Conservation (phyloP, 2,113 vertebrate species). For the Oceanites oceanicus region DNA sequence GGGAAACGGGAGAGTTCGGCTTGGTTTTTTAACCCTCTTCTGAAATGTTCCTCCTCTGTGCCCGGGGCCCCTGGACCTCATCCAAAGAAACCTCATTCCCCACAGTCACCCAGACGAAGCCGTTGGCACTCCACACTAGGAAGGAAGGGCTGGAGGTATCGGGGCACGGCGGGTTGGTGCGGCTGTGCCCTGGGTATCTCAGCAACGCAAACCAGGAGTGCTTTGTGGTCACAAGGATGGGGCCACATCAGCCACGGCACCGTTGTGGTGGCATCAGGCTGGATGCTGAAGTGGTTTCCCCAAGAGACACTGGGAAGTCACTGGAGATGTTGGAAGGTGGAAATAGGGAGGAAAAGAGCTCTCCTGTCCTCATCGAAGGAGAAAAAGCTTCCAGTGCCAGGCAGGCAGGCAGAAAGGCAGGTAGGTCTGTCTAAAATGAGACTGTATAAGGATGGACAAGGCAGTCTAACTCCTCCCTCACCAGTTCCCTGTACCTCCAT, state of each 20-base stretch:
- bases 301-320: background rate
- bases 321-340: background rate
- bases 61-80: background rate
- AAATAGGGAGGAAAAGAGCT: background rate
- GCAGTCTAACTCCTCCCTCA: background rate
- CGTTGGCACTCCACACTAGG: accelerated
- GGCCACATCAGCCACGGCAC: accelerated
- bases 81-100: background rate
- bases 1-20: conserved; percentile 40
- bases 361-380: accelerated
- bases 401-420: background rate
- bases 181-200: background rate
- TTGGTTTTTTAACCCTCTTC: background rate
- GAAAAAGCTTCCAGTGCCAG: background rate
- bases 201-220: accelerated
- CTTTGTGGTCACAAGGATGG: background rate
- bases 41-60: background rate
- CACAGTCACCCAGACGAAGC: accelerated
- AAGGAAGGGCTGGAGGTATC: background rate
- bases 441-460: background rate
- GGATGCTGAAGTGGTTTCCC: background rate
- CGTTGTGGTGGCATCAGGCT: background rate
- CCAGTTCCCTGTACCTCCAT: background rate
- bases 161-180: accelerated
- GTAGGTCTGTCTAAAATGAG: background rate